A percentile compares a stretch with the other conserved stretches of the same genome.
These are phyloP conservation scores for Pentamera pediparva DNA, from an alignment of 53 echinoderm and acorn worm genomes.

Conservation along the genomic window DNA sequence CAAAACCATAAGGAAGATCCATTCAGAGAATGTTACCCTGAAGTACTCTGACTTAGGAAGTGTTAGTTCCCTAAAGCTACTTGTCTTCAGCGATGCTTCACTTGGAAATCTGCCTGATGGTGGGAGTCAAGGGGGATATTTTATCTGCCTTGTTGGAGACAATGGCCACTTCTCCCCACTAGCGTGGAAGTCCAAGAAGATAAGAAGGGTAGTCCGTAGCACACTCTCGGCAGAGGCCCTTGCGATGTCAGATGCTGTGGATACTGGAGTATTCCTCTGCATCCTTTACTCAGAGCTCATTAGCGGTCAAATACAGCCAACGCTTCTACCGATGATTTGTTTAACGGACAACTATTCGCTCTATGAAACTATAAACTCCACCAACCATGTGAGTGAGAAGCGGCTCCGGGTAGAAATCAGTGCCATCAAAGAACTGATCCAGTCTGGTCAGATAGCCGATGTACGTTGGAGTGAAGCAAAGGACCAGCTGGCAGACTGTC, in stretches of 20 bases:
- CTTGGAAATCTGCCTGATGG: neutral
- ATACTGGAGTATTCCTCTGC: neutral
- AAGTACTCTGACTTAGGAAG: slow-evolving; percentile 1
- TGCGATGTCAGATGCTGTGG: neutral
- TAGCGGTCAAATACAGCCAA: neutral
- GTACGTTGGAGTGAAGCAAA: neutral
- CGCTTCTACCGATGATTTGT: neutral
- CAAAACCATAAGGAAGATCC: neutral
- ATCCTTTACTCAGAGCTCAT: neutral
- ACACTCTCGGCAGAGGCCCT: neutral
- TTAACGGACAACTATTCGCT: slow-evolving; percentile 9
- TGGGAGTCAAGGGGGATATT: neutral
- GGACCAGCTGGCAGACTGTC: neutral
- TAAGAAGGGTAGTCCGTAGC: neutral
- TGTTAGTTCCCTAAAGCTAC: neutral
- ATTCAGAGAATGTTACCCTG: neutral
- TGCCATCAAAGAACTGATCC: slow-evolving; percentile 11
- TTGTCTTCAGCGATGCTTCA: slow-evolving; percentile 3
- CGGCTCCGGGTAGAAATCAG: neutral
- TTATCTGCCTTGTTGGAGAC: neutral
- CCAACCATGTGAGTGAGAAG: neutral
- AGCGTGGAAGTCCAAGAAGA: neutral
- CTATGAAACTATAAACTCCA: slow-evolving; percentile 6
- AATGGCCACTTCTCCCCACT: neutral
- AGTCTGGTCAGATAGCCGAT: neutral